Percentiles rank a stretch among this genome's conserved stretches.
Evolutionary conservation across 2,888 invertebrate species (phyloP).

Genomic region (Dicycla oo): DNA sequence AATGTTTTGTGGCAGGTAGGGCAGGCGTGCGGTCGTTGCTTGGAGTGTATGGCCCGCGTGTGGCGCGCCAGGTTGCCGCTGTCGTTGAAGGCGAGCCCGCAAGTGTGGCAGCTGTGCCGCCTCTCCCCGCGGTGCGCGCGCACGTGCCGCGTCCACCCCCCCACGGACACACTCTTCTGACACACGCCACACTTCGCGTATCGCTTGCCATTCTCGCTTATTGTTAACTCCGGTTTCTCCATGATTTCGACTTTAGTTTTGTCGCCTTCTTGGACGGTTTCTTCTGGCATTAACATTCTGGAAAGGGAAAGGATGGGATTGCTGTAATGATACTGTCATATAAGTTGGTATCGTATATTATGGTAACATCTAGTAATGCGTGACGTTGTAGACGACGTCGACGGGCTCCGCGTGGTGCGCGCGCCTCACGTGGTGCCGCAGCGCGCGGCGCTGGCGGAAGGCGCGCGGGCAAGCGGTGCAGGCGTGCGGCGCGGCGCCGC

Average conservation of each 20-base stretch:
- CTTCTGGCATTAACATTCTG: conserved; percentile 41
- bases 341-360: conserved; percentile 21
- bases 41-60: conserved; percentile 84
- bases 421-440: conserved; percentile 85
- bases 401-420: conserved; percentile 71
- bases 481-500: conserved; percentile 89
- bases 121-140: conserved; percentile 83
- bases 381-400: background rate
- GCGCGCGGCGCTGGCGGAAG: conserved; percentile 86
- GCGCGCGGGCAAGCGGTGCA: conserved; percentile 90
- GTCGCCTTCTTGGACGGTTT: background rate
- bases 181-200: conserved; percentile 82
- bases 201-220: conserved; percentile 66
- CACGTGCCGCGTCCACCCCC: conserved; percentile 85
- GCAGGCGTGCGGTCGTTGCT: conserved; percentile 87
- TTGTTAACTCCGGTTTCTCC: conserved; percentile 46
- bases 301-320: conserved; percentile 57
- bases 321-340: conserved; percentile 43
- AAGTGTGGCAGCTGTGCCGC: conserved; percentile 87
- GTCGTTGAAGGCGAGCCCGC: conserved; percentile 88
- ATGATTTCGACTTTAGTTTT: conserved; percentile 29
- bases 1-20: conserved; percentile 85
- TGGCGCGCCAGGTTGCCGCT: conserved; percentile 89
- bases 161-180: conserved; percentile 71
- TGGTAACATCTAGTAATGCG: conserved; percentile 39